A percentile compares a stretch with the other conserved stretches of the same genome.
Evolutionary conservation across 2,113 vertebrate genomes (phyloP).

Genomic region (Oophaga pumilio): DNA sequence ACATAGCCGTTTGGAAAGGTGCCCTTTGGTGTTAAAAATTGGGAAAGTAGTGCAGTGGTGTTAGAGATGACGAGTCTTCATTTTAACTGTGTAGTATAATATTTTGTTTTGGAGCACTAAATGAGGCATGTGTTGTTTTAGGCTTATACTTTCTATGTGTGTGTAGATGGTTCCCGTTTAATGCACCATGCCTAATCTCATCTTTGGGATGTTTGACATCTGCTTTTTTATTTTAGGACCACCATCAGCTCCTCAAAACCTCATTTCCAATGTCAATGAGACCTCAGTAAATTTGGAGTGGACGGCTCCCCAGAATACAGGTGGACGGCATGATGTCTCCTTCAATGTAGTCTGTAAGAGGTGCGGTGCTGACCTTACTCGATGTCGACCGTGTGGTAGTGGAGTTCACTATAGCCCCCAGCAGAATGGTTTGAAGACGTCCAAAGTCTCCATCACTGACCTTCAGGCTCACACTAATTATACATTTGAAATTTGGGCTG

Average conservation of each 20-base stretch:
- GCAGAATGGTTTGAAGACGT: constrained; percentile 85
- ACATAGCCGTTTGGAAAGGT: constrained; percentile 69
- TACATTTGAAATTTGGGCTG: constrained; percentile 95
- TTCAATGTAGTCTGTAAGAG: constrained; percentile 94
- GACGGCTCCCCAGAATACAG: constrained; percentile 86
- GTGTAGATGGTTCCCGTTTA: background rate
- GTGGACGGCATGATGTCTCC: constrained; percentile 90
- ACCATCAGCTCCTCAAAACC: constrained; percentile 88
- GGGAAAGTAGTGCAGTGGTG: background rate
- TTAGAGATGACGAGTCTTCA: background rate
- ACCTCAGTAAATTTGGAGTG: constrained; percentile 97
- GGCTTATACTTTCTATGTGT: background rate
- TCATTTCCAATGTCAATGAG: constrained; percentile 98
- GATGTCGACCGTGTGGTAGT: constrained; percentile 88
- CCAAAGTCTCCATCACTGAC: constrained; percentile 91
- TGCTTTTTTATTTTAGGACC: constrained; percentile 76
- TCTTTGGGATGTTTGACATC: background rate
- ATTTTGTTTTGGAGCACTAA: background rate
- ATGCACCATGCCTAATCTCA: background rate
- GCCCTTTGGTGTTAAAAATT: constrained; percentile 79
- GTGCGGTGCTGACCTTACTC: constrained; percentile 80
- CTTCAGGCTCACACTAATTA: constrained; percentile 98
- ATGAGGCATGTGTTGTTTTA: background rate
- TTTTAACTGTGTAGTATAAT: background rate
- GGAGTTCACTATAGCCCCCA: constrained; percentile 92